Base-by-base conservation (phyloP, 2,113 vertebrate genomes). In the Calidris pygmaea region DNA sequence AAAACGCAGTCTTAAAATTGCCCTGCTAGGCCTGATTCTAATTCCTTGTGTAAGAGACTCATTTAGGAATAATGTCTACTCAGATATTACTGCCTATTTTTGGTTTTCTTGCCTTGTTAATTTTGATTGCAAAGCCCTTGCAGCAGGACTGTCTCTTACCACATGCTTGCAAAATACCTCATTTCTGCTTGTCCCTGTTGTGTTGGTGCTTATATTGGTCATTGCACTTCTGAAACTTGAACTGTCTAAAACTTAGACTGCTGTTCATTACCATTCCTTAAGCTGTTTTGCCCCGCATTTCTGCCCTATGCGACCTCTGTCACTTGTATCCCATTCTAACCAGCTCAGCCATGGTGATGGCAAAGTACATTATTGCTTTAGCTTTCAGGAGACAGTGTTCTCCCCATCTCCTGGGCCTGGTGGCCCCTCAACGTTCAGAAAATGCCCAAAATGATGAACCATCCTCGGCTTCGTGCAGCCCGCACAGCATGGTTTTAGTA, bases 71-170 rank as follows among this genome's bases (percentile, higher is more conserved):
- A 50, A 77, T 20, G 21, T 84, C 73, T 87, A 60, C 58, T 82
- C 39, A 52, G 65, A 74, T 68, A 43, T 58, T 94, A 13, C 47
- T 81, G 65, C 48, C 17, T 89, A 6, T 48, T 78, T 95, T 70
- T 84, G 34, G 5, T 47, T 93, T 93, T 87, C 55, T 96, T 95
- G 56, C 70, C 43, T 34, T 84, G 73, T 72, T 86, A 84, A 68
- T 91, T 91, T 92, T 95, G 60, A 62, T 87, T 79, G 62, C 60
- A 65, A 89, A 89, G 70, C 62, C 84, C 71, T 95, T 96, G 70
- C 43, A 91, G 48, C 45, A 78, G 70, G 60, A 55, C 50, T 72
- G 29, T 70, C 39, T 94, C 35, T 89, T 75, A 56, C 55, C 23
- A n/a, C 24, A 9, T 39, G 9, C 24, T 85, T 91, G 58, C 66